A percentile compares a stretch with the other conserved stretches of the same genome.
phyloP scores from a whole-genome alignment of 2,888 invertebrate genomes.

The Linnaemya tessellans region DNA sequence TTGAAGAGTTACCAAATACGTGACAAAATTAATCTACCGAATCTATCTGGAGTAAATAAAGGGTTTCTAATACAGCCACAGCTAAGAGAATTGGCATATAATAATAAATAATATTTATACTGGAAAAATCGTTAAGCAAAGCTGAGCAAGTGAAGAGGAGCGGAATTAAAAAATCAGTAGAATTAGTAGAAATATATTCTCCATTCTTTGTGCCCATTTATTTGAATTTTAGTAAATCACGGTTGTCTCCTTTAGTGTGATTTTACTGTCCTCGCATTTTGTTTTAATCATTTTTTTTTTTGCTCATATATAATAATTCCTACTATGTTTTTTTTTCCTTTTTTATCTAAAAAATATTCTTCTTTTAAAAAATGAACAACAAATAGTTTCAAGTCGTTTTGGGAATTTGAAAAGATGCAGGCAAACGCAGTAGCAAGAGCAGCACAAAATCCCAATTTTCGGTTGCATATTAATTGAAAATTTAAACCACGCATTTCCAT shows the following conservation, averaged over 20 bases:
- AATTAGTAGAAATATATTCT: too few relatives aligned
- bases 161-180: too few relatives aligned
- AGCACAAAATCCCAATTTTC: constrained; percentile 58
- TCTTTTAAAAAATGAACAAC: constrained; percentile 16
- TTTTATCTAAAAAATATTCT: neutral
- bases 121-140: too few relatives aligned
- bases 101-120: too few relatives aligned
- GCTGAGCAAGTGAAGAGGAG: too few relatives aligned
- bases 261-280: constrained; percentile 6
- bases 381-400: constrained; percentile 42
- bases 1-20: neutral
- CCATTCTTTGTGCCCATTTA: too few relatives aligned
- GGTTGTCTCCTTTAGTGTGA: neutral
- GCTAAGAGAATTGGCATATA: neutral
- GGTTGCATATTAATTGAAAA: constrained; percentile 72
- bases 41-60: neutral
- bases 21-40: neutral
- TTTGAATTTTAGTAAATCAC: too few relatives aligned
- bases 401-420: constrained; percentile 37
- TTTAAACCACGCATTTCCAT: constrained; percentile 66
- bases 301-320: neutral
- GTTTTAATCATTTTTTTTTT: constrained; percentile 15
- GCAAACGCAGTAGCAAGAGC: constrained; percentile 8
- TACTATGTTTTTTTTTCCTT: neutral
- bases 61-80: neutral